Evolutionary conservation across 2,888 invertebrate genomes (phyloP), one percentile per base, ranked within the genome.

Genomic region (Orthosia gracilis): DNA sequence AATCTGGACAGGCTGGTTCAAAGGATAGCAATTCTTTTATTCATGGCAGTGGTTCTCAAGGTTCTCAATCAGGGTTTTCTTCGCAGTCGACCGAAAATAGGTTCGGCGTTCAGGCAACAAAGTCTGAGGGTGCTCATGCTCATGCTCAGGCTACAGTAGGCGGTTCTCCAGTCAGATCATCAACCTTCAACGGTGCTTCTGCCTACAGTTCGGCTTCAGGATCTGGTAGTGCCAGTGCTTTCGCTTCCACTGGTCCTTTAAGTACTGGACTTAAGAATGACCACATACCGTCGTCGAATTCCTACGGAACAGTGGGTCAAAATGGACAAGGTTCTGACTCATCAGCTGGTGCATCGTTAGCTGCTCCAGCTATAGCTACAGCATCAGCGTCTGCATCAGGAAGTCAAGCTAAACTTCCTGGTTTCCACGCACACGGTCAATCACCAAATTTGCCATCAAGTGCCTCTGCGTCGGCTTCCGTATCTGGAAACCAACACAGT

Each of bases 191-290:
- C 0, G 31, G 50, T 63, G 50, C 59, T 26, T 73, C 77, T 21
- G 84, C 79, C 1, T 81, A 50, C 9, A 82, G 80, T 72, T 82
- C 86, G n/a, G 78, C 82, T 31, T 63, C 72, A 61, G 85, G 82
- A 62, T 68, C 83, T 17, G 87, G 76, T n/a, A 83, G 71, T 72
- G 83, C 72, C 13, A 87, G 71, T 45, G 83, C 72, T 45, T 87
- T 83, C 45, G 81, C 80, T 67, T 88, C 88, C 54, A 79, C 73
- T 63, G 83, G 75, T n/a, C 80, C 83, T 9, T 47, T 66, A 15
- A 57, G 70, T 57, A 82, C 88, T 78, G 89, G 82, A 59, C 73
- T 87, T 55, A 89, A 84, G 11, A 91, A 89, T 74, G 90, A 92
- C 63, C 91, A 91, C 62, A 68, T 40, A 13, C 59, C 50, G 4